These are phyloP conservation scores for Masnerella sp. DNA, from an alignment of 2,888 invertebrate genomes.

Conservation along the genomic window DNA sequence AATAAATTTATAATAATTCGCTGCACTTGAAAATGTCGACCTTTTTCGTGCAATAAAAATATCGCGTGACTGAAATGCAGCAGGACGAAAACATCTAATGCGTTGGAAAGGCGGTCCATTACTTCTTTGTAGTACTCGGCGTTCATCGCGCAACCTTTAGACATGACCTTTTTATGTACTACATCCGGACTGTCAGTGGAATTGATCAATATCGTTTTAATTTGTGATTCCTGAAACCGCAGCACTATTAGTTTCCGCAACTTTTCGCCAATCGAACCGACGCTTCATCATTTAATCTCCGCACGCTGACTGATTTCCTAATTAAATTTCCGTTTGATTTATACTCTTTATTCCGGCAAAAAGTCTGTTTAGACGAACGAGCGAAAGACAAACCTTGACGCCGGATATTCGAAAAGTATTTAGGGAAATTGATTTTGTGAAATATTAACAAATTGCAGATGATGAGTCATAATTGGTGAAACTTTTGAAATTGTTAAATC, in stretches of 20 bases:
- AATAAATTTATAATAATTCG: conserved; percentile 2
- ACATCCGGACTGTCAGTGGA: conserved; percentile 10
- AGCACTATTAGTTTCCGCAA: conserved; percentile 39
- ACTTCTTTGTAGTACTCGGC: conserved; percentile 21
- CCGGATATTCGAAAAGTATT: too few species aligned
- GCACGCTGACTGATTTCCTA: conserved; percentile 37
- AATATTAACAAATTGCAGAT: too few species aligned
- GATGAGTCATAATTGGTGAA: too few species aligned
- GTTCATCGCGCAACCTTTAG: conserved; percentile 22
- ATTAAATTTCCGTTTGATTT: conserved; percentile 46
- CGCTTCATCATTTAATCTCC: conserved; percentile 27
- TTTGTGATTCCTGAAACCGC: conserved; percentile 43
- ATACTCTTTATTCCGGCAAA: conserved; percentile 10
- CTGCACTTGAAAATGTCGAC: conserved; percentile 1
- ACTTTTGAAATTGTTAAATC: too few species aligned
- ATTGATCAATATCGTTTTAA: conserved; percentile 53
- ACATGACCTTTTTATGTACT: conserved; percentile 33
- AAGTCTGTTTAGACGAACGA: too few species aligned
- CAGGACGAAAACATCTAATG: conserved; percentile 39
- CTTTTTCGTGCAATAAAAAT: conserved; percentile 24
- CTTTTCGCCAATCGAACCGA: conserved; percentile 40
- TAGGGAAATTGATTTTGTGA: too few species aligned
- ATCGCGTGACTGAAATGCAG: conserved; percentile 22
- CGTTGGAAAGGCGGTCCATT: conserved; percentile 39
- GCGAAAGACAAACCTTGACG: too few species aligned